Evolutionary conservation across 2,797 vertebrate genomes (phyloP).

Genomic region (Pteronotus mesoamericanus): DNA sequence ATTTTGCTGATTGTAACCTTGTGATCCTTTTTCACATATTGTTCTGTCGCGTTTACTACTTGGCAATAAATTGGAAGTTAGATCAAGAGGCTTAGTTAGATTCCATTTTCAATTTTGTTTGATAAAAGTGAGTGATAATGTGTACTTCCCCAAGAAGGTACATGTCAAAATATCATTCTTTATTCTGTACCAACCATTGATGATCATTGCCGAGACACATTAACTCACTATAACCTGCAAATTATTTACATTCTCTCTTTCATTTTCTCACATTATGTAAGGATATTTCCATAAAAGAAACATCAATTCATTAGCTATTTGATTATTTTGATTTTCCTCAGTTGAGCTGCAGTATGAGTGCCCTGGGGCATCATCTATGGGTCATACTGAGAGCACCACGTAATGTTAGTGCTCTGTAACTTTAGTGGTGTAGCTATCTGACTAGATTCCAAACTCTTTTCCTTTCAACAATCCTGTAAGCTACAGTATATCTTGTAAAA

Average conservation of each 20-base stretch:
- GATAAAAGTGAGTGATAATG: not conserved
- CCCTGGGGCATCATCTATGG: not conserved
- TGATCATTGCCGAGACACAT: not conserved
- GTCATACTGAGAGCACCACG: not conserved
- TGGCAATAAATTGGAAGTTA: not conserved
- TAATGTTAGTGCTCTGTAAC: not conserved
- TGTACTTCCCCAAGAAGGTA: not conserved
- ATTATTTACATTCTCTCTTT: not conserved
- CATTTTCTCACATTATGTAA: not conserved
- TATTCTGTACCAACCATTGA: not conserved
- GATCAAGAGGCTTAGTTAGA: not conserved
- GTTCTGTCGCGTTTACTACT: not conserved
- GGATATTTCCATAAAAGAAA: not conserved
- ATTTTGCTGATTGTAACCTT: not conserved
- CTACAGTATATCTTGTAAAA: not conserved
- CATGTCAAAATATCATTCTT: not conserved
- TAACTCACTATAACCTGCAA: not conserved
- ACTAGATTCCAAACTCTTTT: not conserved
- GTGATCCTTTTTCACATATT: not conserved
- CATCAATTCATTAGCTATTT: not conserved
- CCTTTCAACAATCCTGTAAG: not conserved
- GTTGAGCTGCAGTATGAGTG: not conserved
- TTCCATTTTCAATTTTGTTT: not conserved
- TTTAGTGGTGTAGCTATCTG: not conserved
- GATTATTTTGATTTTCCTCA: not conserved